Percentiles rank a stretch among this genome's conserved stretches.
Conservation (phyloP, 2,797 vertebrate genomes). For the Astyanax mexicanus region DNA sequence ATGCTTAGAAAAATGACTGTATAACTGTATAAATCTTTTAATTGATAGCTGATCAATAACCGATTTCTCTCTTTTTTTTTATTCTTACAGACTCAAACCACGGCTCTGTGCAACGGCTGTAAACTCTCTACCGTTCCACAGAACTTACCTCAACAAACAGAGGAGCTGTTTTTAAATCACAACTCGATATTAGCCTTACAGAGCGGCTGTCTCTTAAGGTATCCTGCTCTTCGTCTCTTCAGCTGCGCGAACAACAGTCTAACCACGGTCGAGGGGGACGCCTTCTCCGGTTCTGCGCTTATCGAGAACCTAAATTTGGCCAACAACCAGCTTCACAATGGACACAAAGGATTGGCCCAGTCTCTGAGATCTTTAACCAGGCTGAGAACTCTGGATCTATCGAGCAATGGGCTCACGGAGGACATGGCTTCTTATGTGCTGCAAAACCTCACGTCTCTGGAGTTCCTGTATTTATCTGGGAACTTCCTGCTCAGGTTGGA, state of each 20-base stretch:
- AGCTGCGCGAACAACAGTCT: constrained; percentile 82
- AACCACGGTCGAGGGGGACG: constrained; percentile 66
- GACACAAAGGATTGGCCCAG: constrained; percentile 74
- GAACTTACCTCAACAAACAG: constrained; percentile 67
- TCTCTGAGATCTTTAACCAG: constrained; percentile 77
- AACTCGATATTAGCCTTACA: constrained; percentile 84
- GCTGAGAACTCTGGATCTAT: constrained; percentile 85
- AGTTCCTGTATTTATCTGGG: constrained; percentile 86
- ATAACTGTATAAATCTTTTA: too few species aligned
- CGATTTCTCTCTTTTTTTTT: constrained; percentile 33
- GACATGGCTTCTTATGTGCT: constrained; percentile 82
- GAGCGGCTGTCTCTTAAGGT: constrained; percentile 76
- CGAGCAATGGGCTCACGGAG: constrained; percentile 86
- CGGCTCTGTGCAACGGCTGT: constrained; percentile 76
- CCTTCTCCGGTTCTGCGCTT: constrained; percentile 76
- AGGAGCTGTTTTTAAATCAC: constrained; percentile 85
- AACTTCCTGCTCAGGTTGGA: constrained; percentile 89
- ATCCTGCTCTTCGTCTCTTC: constrained; percentile 78
- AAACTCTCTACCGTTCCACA: constrained; percentile 77
- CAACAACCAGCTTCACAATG: constrained; percentile 82
- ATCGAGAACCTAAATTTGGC: constrained; percentile 82
- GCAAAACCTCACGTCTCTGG: constrained; percentile 84
- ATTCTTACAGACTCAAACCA: constrained; percentile 77
- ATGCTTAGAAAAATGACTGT: too few species aligned
- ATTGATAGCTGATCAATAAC: too few species aligned